Base-by-base conservation (phyloP, 2,888 invertebrate genomes). In the Lochmaea capreae region DNA sequence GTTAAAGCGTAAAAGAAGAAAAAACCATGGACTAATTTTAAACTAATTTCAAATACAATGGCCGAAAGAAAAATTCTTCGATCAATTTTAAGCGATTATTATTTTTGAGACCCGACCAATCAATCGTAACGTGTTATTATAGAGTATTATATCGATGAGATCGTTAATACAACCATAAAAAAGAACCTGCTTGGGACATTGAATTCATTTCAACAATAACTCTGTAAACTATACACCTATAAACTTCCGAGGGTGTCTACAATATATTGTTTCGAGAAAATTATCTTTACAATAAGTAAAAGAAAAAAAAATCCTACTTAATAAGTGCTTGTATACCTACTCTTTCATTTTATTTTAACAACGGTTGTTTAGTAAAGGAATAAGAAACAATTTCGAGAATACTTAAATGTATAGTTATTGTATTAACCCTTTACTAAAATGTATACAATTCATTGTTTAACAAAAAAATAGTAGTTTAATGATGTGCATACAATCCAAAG, bases 81-180 rank as follows among this genome's bases (percentile, higher is more conserved):
- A 82, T 82, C 82, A 81, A 82, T 82, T 82, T 82, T 73, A 73
- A 76, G 73, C 81, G 82, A 83, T 83, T 83, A 84, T 83, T 80
- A 83, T 83, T 82, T 84, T 82, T 79, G 80, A 81, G 80, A 81
- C 74, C 80, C 80, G 80, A 78, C 81, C 84, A 83, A 84, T 84
- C 84, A 83, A 83, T 81, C 80, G 80, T 78, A 83, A 81, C 82
- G 78, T 84, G 79, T 84, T 84, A 84, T 84, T 84, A 84, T 80
- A 79, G 80, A 79, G 82, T 81, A 83, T 82, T 80, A 83, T 81
- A 82, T 79, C 79, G 81, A 77, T 76, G 67, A 78, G 76, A 79
- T 81, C 81, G 78, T 81, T 83, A 82, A 81, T 81, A 79, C 77
- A 77, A 82, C 78, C 77, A 76, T 75, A 80, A 82, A 80, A 81